Conservation (phyloP, 2,113 vertebrate species). For the Bambusicola thoracicus region DNA sequence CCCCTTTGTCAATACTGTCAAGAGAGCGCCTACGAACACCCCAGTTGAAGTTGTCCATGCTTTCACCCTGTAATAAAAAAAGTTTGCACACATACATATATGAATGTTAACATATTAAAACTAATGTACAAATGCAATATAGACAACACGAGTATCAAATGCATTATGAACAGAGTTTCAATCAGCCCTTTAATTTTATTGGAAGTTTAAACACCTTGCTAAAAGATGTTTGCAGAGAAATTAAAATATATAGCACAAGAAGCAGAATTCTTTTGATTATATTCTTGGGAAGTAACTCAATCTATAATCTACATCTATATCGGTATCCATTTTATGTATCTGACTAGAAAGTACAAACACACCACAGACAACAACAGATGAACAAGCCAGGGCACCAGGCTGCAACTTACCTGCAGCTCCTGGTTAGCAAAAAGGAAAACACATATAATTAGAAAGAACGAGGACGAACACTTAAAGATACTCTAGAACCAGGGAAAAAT, state of each 20-base stretch:
- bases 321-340: slow-evolving; percentile 52
- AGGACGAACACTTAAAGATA: slow-evolving; percentile 85
- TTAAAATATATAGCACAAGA: slow-evolving; percentile 58
- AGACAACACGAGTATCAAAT: slow-evolving; percentile 34
- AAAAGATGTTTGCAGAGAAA: slow-evolving; percentile 42
- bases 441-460: slow-evolving; percentile 89
- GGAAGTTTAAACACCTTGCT: slow-evolving; percentile 55
- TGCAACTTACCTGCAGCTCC: slow-evolving; percentile 99
- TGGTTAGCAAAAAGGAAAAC: slow-evolving; percentile 97
- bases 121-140: slow-evolving; percentile 43
- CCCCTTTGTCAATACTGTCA: slow-evolving; percentile 98
- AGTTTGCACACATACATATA: background rate
- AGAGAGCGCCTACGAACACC: slow-evolving; percentile 95
- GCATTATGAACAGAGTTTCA: slow-evolving; percentile 77
- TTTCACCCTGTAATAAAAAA: slow-evolving; percentile 89
- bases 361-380: slow-evolving; percentile 70
- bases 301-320: slow-evolving; percentile 49
- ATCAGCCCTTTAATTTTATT: slow-evolving; percentile 78
- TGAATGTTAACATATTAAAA: background rate
- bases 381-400: slow-evolving; percentile 79
- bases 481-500: slow-evolving; percentile 74
- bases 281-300: slow-evolving; percentile 46
- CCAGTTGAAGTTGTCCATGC: slow-evolving; percentile 99
- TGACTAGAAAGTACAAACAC: slow-evolving; percentile 72
- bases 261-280: slow-evolving; percentile 45